Conservation (phyloP, 2,888 invertebrate genomes). For the Pollenia griseotomentosa region DNA sequence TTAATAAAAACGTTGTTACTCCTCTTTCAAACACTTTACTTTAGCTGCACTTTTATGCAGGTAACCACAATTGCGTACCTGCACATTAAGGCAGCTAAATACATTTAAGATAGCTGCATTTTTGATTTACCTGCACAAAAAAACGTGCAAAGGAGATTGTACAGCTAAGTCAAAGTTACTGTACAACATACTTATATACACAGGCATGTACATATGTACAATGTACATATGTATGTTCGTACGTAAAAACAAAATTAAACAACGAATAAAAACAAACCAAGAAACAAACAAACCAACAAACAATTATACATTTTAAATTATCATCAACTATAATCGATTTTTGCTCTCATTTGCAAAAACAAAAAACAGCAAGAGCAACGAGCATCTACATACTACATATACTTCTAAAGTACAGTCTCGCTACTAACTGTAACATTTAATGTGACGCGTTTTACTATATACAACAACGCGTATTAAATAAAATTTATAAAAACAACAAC, state of each 20-base stretch:
- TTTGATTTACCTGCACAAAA: too few relatives aligned
- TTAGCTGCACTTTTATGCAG: too few relatives aligned
- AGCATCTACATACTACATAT: constrained; percentile 34
- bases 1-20: too few relatives aligned
- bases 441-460: constrained; percentile 63
- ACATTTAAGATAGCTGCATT: too few relatives aligned
- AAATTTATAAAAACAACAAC: constrained; percentile 30
- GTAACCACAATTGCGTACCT: too few relatives aligned
- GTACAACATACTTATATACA: too few relatives aligned
- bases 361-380: constrained; percentile 27
- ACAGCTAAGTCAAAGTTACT: too few relatives aligned
- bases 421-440: constrained; percentile 70
- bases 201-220: neutral
- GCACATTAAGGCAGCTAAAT: too few relatives aligned
- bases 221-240: neutral
- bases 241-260: constrained; percentile 29
- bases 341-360: constrained; percentile 65
- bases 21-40: too few relatives aligned
- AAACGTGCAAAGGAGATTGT: too few relatives aligned
- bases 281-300: constrained; percentile 35
- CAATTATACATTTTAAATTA: constrained; percentile 70
- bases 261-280: constrained; percentile 23
- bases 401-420: constrained; percentile 70
- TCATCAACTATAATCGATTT: constrained; percentile 70
- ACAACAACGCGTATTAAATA: constrained; percentile 34